A percentile compares a stretch with the other conserved stretches of the same genome.
phyloP scores from a whole-genome alignment of 2,113 vertebrate species.

The Ardeotis arabs region DNA sequence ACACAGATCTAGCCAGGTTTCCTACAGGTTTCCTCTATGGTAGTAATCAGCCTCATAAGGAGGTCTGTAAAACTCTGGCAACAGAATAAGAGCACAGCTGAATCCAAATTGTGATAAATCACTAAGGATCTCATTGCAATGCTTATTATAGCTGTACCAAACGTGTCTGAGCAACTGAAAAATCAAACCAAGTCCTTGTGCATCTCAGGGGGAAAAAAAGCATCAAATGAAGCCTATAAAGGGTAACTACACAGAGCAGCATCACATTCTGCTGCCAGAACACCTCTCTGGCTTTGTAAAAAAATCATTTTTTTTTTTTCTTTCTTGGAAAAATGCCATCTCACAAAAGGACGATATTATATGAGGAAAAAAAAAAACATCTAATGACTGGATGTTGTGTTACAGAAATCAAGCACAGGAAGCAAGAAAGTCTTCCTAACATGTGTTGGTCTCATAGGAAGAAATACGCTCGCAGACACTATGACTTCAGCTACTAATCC shows the following conservation, averaged over 20 bases:
- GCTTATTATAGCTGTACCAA: neutral
- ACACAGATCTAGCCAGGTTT: neutral
- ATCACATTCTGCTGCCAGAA: neutral
- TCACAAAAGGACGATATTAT: neutral
- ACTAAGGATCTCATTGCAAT: neutral
- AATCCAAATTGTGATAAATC: constrained; percentile 10
- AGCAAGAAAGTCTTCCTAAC: neutral
- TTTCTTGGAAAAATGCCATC: neutral
- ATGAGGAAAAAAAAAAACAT: neutral
- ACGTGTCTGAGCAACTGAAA: neutral
- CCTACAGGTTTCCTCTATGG: neutral
- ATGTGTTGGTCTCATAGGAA: neutral
- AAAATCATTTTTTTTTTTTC: neutral
- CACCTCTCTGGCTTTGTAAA: neutral
- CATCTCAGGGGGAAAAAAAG: neutral
- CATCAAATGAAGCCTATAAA: neutral
- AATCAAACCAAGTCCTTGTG: neutral
- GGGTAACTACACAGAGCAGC: neutral
- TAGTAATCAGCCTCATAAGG: constrained; percentile 13
- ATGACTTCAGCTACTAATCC: neutral
- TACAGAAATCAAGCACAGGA: neutral
- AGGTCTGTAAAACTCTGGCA: constrained; percentile 16
- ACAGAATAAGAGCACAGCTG: neutral
- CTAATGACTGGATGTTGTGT: neutral
- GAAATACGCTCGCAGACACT: fast-evolving